These are phyloP conservation scores for Bergia sp. DNA, from an alignment of 92 coral and sea anemone species.

Conservation along the genomic window DNA sequence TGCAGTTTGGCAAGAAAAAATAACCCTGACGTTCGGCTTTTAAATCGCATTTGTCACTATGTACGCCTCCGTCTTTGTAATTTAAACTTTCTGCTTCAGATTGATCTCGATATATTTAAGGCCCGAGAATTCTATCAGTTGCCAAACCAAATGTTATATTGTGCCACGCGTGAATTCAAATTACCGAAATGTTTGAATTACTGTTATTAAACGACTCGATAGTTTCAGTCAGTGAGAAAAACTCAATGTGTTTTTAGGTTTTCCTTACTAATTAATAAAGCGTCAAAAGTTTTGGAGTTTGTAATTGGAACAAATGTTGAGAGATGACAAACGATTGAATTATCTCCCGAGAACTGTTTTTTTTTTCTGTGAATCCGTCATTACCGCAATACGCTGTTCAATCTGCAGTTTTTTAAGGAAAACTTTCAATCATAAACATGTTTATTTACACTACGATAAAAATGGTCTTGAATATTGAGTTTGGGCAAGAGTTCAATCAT, in stretches of 20 bases:
- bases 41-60: not conserved
- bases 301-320: too few species aligned
- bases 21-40: not conserved
- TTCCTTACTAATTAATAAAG: not conserved
- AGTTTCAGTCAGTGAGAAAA: not conserved
- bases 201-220: not conserved
- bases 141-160: not conserved
- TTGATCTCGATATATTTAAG: not conserved
- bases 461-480: constrained; percentile 11
- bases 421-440: not conserved
- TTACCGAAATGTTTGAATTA: not conserved
- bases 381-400: not conserved
- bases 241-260: not conserved
- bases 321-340: not conserved
- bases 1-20: not conserved
- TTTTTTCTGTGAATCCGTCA: not conserved
- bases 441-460: constrained; percentile 2
- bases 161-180: not conserved
- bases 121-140: not conserved
- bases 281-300: not conserved
- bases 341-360: not conserved
- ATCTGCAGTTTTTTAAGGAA: not conserved
- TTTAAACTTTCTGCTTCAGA: not conserved
- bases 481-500: not conserved
- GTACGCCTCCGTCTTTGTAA: not conserved